These are phyloP conservation scores for Ceyx margarethae DNA, from an alignment of 2,113 vertebrate genomes.

Conservation along the genomic window DNA sequence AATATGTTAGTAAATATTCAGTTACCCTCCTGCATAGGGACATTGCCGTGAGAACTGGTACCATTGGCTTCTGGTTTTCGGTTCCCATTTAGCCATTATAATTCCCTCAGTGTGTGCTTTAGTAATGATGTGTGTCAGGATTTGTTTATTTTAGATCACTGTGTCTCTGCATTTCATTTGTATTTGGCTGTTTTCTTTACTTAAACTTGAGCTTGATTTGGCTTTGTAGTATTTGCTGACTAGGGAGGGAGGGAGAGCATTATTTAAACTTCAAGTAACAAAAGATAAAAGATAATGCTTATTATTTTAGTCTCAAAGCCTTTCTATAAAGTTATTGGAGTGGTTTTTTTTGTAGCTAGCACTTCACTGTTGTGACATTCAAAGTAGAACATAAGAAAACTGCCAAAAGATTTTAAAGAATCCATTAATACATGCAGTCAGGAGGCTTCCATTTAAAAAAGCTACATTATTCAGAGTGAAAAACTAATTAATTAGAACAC, in stretches of 20 bases:
- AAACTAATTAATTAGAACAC: constrained; percentile 80
- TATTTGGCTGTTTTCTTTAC: constrained; percentile 50
- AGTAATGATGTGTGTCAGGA: constrained; percentile 57
- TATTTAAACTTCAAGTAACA: constrained; percentile 61
- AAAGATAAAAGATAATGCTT: constrained; percentile 61
- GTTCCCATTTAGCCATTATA: constrained; percentile 9
- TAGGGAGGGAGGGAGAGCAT: background rate
- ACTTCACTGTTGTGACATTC: constrained; percentile 68
- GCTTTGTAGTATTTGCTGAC: constrained; percentile 61
- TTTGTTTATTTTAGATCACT: constrained; percentile 60
- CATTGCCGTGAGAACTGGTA: constrained; percentile 1
- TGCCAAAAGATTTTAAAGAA: constrained; percentile 73
- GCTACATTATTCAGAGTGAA: constrained; percentile 74
- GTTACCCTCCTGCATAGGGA: background rate
- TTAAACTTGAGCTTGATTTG: constrained; percentile 60
- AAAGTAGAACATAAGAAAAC: constrained; percentile 66
- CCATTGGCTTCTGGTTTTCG: background rate
- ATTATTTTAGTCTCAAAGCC: constrained; percentile 51
- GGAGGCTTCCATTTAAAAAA: constrained; percentile 72
- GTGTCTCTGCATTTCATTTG: constrained; percentile 53
- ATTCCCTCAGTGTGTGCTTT: constrained; percentile 48
- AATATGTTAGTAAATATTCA: constrained; percentile 9
- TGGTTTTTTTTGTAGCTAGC: constrained; percentile 57
- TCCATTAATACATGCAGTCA: constrained; percentile 69
- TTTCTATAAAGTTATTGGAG: constrained; percentile 50